phyloP scores from a whole-genome alignment of 2,888 invertebrate genomes.

The Nasonovia ribisnigri region DNA sequence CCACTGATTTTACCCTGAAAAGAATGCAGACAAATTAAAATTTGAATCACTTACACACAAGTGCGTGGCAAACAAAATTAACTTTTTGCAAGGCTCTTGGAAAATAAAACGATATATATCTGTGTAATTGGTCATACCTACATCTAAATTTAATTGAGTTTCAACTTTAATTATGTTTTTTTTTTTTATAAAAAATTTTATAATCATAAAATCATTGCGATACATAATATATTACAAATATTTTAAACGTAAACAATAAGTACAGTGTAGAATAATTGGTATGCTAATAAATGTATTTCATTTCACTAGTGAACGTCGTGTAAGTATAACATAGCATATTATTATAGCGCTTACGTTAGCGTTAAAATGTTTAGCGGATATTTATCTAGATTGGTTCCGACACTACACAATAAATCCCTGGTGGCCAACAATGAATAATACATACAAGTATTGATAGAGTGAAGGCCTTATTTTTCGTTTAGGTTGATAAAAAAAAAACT shows the following conservation, averaged over 20 bases:
- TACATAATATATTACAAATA: not conserved
- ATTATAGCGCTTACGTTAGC: not conserved
- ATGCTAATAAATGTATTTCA: not conserved
- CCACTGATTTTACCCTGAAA: not conserved
- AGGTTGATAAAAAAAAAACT: conserved; percentile 6
- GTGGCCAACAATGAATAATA: conserved; percentile 41
- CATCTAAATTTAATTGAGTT: not conserved
- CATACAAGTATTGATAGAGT: conserved; percentile 8
- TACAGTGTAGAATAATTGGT: not conserved
- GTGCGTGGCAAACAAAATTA: not conserved
- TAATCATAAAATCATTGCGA: not conserved
- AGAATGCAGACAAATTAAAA: conserved; percentile 16
- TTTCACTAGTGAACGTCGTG: not conserved
- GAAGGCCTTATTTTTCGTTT: conserved; percentile 15
- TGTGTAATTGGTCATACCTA: not conserved
- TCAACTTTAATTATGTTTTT: not conserved
- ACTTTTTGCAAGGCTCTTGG: not conserved
- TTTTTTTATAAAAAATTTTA: not conserved
- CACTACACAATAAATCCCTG: not conserved
- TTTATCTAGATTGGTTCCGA: conserved; percentile 20
- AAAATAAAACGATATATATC: conserved; percentile 9
- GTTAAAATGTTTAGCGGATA: not conserved
- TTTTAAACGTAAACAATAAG: not conserved
- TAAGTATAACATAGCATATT: not conserved
- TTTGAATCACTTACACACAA: not conserved